Base-by-base conservation (phyloP, 2,797 vertebrate species). In the Trematomus bernacchii region DNA sequence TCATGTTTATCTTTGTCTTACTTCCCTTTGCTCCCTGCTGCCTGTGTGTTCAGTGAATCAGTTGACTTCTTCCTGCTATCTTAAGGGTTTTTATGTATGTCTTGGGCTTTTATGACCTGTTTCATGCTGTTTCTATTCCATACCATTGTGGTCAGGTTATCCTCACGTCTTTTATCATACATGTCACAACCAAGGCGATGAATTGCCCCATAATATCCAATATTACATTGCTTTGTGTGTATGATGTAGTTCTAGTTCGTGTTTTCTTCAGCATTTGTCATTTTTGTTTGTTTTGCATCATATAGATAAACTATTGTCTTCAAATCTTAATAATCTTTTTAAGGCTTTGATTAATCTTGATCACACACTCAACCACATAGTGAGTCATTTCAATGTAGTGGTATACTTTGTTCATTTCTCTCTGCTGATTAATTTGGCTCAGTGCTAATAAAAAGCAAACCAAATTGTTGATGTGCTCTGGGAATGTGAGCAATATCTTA, bases 21-120 rank as follows among this genome's bases (percentile, higher is more conserved):
- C 52, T 23, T 30, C 48, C 48, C n/a, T 10, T 18, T 63, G 27
- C 58, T 76, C 48, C 65, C 57, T 9, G 3, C 77, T 44, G 33
- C 71, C 18, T n/a, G 48, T 74, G 71, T 81, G 79, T 64, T 88
- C 84, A 80, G 37, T 84, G 73, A 89, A 77, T 92, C 89, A 75
- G 64, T 78, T 66, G 59, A 80, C 85, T 75, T 81, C 69, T 87
- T 89, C 71, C 80, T 79, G 74, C 80, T 15, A 67, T 89, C 81
- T 75, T 75, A 19, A 62, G 63, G 73, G 54, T 73, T 82, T 82
- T 70, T 51, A 8, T 21, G 44, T 23, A 18, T 83, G 85, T 89
- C 71, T 72, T 55, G 85, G 90, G 89, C 76, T 79, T 88, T 87
- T 85, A 77, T 87, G 77, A 73, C 86, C 83, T 79, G 84, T 89